Percentiles rank a stretch among this genome's conserved stretches.
phyloP scores from a whole-genome alignment of 2,888 invertebrate genomes.

The Nymphalis polychloros region DNA sequence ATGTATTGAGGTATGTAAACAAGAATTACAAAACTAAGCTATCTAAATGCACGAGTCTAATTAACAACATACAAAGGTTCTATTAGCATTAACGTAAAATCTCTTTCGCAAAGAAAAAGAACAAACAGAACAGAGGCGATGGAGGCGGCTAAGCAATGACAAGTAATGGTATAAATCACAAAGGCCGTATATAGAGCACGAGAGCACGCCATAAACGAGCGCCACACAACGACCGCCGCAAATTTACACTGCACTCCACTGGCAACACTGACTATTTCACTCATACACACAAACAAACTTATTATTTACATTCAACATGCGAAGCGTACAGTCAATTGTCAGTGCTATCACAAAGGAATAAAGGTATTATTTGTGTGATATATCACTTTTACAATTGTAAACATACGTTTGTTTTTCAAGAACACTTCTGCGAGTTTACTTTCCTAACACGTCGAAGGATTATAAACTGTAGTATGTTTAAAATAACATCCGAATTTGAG shows the following conservation, averaged over 20 bases:
- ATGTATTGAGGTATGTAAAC: too few species aligned
- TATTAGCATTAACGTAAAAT: conserved; percentile 13
- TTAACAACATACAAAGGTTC: conserved; percentile 11
- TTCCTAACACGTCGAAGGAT: conserved; percentile 55
- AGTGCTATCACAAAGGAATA: conserved; percentile 40
- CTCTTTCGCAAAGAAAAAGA: conserved; percentile 14
- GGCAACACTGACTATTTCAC: conserved; percentile 74
- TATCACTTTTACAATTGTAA: conserved; percentile 32
- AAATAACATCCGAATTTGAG: conserved; percentile 51
- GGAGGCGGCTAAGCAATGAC: conserved; percentile 29
- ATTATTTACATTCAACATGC: conserved; percentile 15
- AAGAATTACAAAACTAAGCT: not conserved
- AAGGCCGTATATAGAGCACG: conserved; percentile 54
- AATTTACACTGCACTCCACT: conserved; percentile 77
- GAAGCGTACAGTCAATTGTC: not conserved
- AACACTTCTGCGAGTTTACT: conserved; percentile 56
- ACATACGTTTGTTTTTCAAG: conserved; percentile 51
- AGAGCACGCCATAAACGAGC: conserved; percentile 60
- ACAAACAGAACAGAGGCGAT: conserved; percentile 17
- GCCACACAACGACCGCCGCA: conserved; percentile 70
- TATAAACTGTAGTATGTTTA: conserved; percentile 58
- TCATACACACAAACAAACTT: conserved; percentile 49
- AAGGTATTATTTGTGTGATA: conserved; percentile 35
- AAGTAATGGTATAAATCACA: conserved; percentile 67
- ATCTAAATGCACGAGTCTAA: not conserved